Base-by-base conservation (phyloP, 1,140 invertebrate species). In the Lordiphosa clarofinis region DNA sequence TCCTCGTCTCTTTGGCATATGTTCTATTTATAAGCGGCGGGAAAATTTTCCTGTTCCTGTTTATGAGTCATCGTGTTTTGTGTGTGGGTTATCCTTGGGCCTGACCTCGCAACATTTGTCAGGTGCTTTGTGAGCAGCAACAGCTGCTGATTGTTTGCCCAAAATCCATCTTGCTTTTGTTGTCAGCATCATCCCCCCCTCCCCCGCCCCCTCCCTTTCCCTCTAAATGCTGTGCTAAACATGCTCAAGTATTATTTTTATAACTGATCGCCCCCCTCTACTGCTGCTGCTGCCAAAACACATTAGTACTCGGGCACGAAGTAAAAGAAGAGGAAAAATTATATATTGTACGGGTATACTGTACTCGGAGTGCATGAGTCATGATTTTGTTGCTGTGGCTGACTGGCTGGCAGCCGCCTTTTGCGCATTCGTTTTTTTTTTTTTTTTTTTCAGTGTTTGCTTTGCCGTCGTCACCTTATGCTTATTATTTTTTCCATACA, bases 281-380 rank as follows among this genome's bases (percentile, higher is more conserved):
- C 19, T 36, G 40, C 21, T 37, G 9, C 54, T 72, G 64, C 64
- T 69, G 65, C 74, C 76, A 68, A 82, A 72, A 82, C 72, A 82
- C 72, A 81, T 81, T 81, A 81, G 75, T 81, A 81, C 76, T 81
- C 76, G 71, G 72, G 68, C 76, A 81, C 76, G 78, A 75, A 81
- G 73, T 75, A 76, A 82, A 65, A 42, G 49, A 44, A 38, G 35
- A 57, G 44, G 66, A 69, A 75, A 66, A 73, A 79, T 44, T 61
- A 69, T 54, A 68, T 54, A 71, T 44, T 39, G 47, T 65, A 59
- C 19, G 35, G 28, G 33, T 48, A 61, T 54, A 59, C 55, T 61
- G 54, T 46, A 44, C 53, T 35, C 59, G 54, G 78, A 82, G 50
- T 60, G 74, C 68, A 82, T 84, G 78, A 82, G 68, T 82, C 78